Conservation (phyloP, 2,888 invertebrate genomes). For the Thalpophila matura region DNA sequence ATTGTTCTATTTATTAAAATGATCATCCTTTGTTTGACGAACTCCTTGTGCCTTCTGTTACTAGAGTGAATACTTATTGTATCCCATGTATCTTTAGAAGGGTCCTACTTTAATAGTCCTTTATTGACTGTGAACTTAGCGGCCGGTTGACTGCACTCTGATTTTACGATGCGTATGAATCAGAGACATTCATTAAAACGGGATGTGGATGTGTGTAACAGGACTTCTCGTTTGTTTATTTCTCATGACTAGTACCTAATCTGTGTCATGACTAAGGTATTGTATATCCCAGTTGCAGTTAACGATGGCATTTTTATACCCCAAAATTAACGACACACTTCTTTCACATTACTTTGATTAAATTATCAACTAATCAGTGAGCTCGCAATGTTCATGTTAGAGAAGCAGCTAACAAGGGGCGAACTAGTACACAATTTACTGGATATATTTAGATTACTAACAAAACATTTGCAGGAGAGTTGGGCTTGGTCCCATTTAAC, state of each 20-base stretch:
- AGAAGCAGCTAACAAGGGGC: constrained; percentile 17
- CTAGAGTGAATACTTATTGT: constrained; percentile 43
- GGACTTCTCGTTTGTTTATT: constrained; percentile 69
- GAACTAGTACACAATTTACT: constrained; percentile 56
- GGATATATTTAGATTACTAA: constrained; percentile 68
- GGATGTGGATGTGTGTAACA: constrained; percentile 71
- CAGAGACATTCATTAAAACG: constrained; percentile 80
- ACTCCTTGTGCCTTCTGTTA: constrained; percentile 23
- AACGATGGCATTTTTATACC: constrained; percentile 49
- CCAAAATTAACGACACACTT: constrained; percentile 38
- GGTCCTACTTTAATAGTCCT: constrained; percentile 58
- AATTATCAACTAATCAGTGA: constrained; percentile 10
- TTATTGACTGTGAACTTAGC: constrained; percentile 72
- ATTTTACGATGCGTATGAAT: constrained; percentile 82
- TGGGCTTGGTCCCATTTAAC: constrained; percentile 31
- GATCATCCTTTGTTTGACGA: constrained; percentile 21
- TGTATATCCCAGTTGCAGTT: constrained; percentile 58
- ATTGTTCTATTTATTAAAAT: constrained; percentile 57
- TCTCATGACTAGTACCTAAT: no score
- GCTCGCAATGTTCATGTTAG: constrained; percentile 13
- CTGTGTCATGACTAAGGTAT: constrained; percentile 74
- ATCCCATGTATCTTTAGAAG: constrained; percentile 29
- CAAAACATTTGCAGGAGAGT: constrained; percentile 67
- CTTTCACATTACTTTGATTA: constrained; percentile 15
- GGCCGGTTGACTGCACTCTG: constrained; percentile 76